Percentiles rank a stretch among this genome's conserved stretches.
phyloP scores from a whole-genome alignment of 2,888 invertebrate species.

The Rotaria sp. region DNA sequence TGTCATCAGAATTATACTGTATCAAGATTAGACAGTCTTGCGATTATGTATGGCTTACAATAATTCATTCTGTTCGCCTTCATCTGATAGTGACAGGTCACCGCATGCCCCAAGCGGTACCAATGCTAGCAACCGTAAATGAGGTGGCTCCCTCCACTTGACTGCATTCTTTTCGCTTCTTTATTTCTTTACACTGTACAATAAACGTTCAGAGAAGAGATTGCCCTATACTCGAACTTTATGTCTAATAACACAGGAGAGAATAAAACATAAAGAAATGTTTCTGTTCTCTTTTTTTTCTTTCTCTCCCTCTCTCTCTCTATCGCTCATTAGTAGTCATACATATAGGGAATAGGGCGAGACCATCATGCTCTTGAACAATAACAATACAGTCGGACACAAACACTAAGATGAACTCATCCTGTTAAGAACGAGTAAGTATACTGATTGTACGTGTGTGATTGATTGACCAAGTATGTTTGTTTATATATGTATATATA shows the following conservation, averaged over 20 bases:
- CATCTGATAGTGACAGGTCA: slow-evolving; percentile 14
- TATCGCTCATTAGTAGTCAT: not conserved
- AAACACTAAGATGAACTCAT: slow-evolving; percentile 20
- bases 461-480: not conserved
- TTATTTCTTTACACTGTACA: not conserved
- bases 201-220: not conserved
- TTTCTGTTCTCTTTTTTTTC: slow-evolving; percentile 19
- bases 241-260: not conserved
- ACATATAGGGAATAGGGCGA: not conserved
- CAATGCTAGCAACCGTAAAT: not conserved
- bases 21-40: not conserved
- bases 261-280: not conserved
- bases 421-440: not conserved
- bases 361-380: slow-evolving; percentile 19
- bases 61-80: not conserved
- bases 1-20: not conserved
- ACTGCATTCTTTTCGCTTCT: slow-evolving; percentile 2
- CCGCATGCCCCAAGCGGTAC: not conserved
- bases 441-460: not conserved
- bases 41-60: slow-evolving; percentile 1
- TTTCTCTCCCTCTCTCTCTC: not conserved
- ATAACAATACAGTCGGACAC: slow-evolving; percentile 15
- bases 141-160: slow-evolving; percentile 21
- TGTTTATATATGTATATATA: not conserved
- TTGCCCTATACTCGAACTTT: slow-evolving; percentile 17